Conservation (phyloP, 2,113 vertebrate genomes). For the Lagenorhynchus albirostris region DNA sequence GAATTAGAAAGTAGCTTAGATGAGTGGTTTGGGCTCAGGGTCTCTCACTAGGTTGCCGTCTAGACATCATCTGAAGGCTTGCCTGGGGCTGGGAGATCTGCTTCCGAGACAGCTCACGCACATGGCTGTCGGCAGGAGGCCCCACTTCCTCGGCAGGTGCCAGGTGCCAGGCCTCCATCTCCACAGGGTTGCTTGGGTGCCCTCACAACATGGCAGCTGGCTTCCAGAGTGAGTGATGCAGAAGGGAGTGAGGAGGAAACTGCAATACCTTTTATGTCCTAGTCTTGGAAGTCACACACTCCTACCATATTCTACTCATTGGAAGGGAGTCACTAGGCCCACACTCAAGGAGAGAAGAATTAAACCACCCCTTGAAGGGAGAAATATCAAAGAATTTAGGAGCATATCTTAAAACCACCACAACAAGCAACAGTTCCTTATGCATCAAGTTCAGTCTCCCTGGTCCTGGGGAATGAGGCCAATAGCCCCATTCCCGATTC, state of each 20-base stretch:
- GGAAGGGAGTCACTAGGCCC: too few species aligned
- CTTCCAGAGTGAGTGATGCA: not conserved
- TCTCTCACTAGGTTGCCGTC: not conserved
- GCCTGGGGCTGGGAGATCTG: not conserved
- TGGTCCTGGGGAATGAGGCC: not conserved
- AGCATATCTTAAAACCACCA: not conserved
- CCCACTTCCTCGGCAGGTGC: accelerated
- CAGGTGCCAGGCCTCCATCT: not conserved
- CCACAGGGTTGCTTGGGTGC: not conserved
- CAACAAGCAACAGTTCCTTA: not conserved
- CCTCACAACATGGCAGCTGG: not conserved
- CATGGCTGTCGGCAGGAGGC: not conserved
- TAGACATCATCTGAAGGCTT: not conserved
- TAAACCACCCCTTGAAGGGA: not conserved
- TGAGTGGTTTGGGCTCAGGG: not conserved
- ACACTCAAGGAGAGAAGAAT: not conserved
- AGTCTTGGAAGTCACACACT: not conserved
- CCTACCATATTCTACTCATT: not conserved
- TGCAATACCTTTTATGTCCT: not conserved
- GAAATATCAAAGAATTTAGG: not conserved
- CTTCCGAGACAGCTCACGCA: not conserved
- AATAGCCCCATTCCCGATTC: not conserved
- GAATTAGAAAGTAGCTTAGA: not conserved
- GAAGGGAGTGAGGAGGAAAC: not conserved
- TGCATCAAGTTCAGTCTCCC: not conserved